These are phyloP conservation scores for Ophioderma brevispina DNA, from an alignment of 35 echinoderm and acorn worm species.

Conservation along the genomic window DNA sequence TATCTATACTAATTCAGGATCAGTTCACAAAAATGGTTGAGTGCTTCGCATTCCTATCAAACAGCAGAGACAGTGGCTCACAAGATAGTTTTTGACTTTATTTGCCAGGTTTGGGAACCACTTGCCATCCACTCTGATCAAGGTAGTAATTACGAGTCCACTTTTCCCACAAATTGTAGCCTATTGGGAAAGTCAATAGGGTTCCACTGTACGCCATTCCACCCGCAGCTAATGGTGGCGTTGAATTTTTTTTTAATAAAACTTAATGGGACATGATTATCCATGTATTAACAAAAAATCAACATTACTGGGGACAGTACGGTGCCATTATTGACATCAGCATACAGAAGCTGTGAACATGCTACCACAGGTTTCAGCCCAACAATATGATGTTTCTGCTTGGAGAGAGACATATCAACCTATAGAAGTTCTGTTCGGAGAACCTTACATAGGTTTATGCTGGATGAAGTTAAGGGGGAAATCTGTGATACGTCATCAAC, in stretches of 20 bases:
- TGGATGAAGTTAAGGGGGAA: background rate
- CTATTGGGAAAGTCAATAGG: conserved; percentile 32
- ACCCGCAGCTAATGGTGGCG: conserved; percentile 50
- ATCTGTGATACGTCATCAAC: background rate
- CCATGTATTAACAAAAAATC: background rate
- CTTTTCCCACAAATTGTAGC: conserved; percentile 32
- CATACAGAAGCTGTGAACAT: conserved; percentile 36
- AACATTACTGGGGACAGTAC: conserved; percentile 50
- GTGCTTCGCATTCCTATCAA: conserved; percentile 66
- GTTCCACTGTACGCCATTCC: conserved; percentile 12
- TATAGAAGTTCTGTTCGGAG: conserved; percentile 20
- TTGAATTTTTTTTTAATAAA: conserved; percentile 58
- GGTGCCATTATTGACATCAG: conserved; percentile 34
- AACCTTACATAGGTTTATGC: background rate
- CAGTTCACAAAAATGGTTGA: conserved; percentile 69
- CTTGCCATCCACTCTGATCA: conserved; percentile 50
- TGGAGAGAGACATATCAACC: conserved; percentile 20
- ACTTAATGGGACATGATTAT: conserved; percentile 58
- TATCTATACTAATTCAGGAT: conserved; percentile 37
- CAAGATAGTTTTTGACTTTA: conserved; percentile 56
- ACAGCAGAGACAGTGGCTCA: conserved; percentile 44
- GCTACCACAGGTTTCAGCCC: conserved; percentile 33
- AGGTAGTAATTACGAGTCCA: conserved; percentile 43
- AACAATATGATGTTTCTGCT: conserved; percentile 39
- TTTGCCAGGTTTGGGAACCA: conserved; percentile 49